These are phyloP conservation scores for Phataginus tricuspis DNA, from an alignment of 2,797 vertebrate species.

Conservation along the genomic window DNA sequence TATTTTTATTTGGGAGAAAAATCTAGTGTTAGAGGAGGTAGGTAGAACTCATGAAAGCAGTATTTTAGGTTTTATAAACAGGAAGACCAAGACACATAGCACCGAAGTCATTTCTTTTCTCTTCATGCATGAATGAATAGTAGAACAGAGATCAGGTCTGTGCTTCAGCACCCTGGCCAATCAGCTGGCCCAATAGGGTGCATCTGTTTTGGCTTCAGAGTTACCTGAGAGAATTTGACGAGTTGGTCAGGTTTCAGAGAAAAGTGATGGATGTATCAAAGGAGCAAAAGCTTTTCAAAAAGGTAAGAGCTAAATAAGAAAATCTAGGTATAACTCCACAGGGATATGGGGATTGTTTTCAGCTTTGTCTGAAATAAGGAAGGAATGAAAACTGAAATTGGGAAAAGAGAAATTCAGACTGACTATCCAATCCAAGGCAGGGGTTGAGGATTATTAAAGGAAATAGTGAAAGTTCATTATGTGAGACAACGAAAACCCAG, in stretches of 20 bases:
- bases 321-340: neutral
- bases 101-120: neutral
- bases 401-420: conserved; percentile 56
- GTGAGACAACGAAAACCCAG: conserved; percentile 59
- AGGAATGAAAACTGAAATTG: conserved; percentile 53
- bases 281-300: neutral
- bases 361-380: conserved; percentile 46
- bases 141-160: neutral
- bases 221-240: neutral
- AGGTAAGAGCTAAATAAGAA: conserved; percentile 33
- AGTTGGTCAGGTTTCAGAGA: conserved; percentile 20
- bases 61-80: neutral
- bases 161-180: neutral
- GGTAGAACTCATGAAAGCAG: neutral
- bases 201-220: conserved; percentile 7
- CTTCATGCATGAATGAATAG: neutral
- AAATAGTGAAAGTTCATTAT: conserved; percentile 71
- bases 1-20: neutral
- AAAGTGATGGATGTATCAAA: neutral
- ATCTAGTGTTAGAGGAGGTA: neutral
- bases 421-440: conserved; percentile 37
- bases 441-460: conserved; percentile 70
- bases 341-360: neutral
- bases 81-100: neutral
- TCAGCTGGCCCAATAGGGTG: neutral